These are phyloP conservation scores for Etia nguti DNA, from an alignment of 2,113 vertebrate genomes.

Conservation along the genomic window DNA sequence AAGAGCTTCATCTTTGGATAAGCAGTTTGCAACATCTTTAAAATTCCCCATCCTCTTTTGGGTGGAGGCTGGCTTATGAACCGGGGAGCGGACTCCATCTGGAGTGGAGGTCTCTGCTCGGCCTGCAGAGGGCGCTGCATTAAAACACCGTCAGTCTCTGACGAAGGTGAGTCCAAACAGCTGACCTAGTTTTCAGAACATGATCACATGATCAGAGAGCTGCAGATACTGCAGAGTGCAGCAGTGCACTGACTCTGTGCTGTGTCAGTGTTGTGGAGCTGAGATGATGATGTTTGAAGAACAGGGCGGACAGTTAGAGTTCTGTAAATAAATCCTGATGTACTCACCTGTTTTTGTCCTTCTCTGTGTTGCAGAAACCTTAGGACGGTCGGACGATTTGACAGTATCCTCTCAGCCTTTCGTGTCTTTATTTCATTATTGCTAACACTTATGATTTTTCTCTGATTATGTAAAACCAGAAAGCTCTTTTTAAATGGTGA, in stretches of 20 bases:
- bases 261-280: not conserved
- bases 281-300: not conserved
- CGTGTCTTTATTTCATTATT: too few relatives aligned
- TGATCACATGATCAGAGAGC: not conserved
- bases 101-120: conserved; percentile 53
- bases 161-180: conserved; percentile 61
- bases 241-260: not conserved
- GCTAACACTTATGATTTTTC: too few relatives aligned
- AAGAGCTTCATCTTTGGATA: not conserved
- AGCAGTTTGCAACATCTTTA: not conserved
- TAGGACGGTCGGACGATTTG: not conserved
- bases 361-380: conserved; percentile 57
- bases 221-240: not conserved
- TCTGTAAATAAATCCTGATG: not conserved
- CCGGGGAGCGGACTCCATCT: conserved; percentile 43
- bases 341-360: not conserved
- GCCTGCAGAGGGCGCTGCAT: conserved; percentile 54
- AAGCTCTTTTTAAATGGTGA: too few relatives aligned
- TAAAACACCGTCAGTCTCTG: conserved; percentile 59
- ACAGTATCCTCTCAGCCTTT: too few relatives aligned
- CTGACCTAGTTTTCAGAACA: not conserved
- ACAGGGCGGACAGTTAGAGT: not conserved
- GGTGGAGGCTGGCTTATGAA: conserved; percentile 8
- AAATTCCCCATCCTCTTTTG: not conserved
- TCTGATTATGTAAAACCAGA: too few relatives aligned